Evolutionary conservation across 2,113 vertebrate genomes (phyloP).

Genomic region (Arizona elegans): DNA sequence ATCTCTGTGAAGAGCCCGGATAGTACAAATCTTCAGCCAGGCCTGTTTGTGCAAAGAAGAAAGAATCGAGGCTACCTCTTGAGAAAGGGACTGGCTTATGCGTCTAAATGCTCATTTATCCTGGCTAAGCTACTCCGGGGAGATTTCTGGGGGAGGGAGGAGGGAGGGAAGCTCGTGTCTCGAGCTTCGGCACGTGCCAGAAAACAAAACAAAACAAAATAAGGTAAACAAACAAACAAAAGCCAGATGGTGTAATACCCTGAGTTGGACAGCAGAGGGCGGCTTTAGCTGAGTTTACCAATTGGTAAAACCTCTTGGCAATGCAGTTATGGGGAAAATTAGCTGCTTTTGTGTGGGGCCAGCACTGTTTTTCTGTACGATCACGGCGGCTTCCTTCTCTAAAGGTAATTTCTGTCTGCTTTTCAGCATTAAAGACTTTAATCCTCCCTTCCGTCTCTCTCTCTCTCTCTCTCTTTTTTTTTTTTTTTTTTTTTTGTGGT

Average conservation of each 20-base stretch:
- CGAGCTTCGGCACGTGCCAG: neutral
- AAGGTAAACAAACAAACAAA: neutral
- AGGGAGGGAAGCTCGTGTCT: neutral
- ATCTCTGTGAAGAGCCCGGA: neutral
- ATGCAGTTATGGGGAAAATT: fast-evolving
- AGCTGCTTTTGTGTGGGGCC: neutral
- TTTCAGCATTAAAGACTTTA: neutral
- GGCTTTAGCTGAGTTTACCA: neutral
- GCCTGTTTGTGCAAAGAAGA: too few species aligned
- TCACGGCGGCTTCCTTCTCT: neutral
- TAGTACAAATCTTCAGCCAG: neutral
- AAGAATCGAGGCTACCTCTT: neutral
- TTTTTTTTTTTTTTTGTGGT: neutral
- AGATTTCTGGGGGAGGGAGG: neutral
- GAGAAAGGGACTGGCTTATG: neutral
- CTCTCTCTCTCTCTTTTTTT: too few species aligned
- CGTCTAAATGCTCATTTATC: neutral
- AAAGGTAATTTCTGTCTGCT: neutral
- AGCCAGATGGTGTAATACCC: neutral
- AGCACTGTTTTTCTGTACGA: too few species aligned
- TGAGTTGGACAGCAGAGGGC: neutral
- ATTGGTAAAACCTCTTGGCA: too few species aligned
- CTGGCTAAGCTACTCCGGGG: neutral
- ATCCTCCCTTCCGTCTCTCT: neutral
- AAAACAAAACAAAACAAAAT: neutral